These are phyloP conservation scores for Eriosoma lanigerum DNA, from an alignment of 1,140 invertebrate species.

Conservation along the genomic window DNA sequence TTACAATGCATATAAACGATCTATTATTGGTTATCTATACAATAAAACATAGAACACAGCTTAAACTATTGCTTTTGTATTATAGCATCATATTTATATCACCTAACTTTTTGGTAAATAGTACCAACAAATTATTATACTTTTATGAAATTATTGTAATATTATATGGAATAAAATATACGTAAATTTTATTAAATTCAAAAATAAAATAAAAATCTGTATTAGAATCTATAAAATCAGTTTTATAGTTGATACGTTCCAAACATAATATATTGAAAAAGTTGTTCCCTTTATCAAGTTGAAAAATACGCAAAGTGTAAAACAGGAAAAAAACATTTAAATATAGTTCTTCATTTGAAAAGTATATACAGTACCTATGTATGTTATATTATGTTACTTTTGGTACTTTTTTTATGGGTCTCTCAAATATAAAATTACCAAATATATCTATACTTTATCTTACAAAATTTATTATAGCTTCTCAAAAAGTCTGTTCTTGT, in stretches of 20 bases:
- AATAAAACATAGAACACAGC: too few relatives aligned
- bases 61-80: too few relatives aligned
- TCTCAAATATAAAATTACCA: neutral
- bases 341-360: neutral
- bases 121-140: too few relatives aligned
- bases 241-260: slow-evolving; percentile 19
- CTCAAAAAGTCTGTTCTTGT: neutral
- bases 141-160: too few relatives aligned
- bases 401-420: neutral
- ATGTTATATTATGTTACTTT: neutral
- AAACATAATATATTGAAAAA: slow-evolving; percentile 19
- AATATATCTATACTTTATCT: too few relatives aligned
- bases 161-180: too few relatives aligned
- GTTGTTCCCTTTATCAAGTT: slow-evolving; percentile 1
- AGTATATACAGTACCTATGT: too few relatives aligned
- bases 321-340: neutral
- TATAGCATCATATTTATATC: too few relatives aligned
- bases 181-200: neutral
- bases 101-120: too few relatives aligned
- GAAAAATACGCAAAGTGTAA: neutral
- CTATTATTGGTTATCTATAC: too few relatives aligned
- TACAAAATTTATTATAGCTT: neutral
- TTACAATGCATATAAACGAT: too few relatives aligned
- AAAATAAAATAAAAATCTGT: neutral
- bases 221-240: slow-evolving; percentile 19